These are phyloP conservation scores for Macrotrachela quadricornifera DNA, from an alignment of 1,140 invertebrate species.

Conservation along the genomic window DNA sequence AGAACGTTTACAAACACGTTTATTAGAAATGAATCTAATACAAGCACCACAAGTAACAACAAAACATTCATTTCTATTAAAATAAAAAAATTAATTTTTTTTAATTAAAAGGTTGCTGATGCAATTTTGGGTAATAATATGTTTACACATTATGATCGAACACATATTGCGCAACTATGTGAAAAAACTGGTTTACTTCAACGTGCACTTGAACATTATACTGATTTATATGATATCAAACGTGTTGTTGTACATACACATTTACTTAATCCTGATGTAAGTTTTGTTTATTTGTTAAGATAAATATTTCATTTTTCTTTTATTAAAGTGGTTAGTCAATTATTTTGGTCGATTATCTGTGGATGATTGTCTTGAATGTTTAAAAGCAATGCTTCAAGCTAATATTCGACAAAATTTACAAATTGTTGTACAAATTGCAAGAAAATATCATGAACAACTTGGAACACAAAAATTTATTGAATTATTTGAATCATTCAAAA, in stretches of 20 bases:
- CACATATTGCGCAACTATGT: constrained; percentile 90
- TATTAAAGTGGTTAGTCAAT: constrained; percentile 90
- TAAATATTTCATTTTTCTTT: too few relatives aligned
- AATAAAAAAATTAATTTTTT: too few relatives aligned
- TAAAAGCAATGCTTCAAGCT: constrained; percentile 90
- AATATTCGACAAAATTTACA: constrained; percentile 96
- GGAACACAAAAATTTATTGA: constrained; percentile 88
- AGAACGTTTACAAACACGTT: constrained; percentile 76
- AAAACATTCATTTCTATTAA: too few relatives aligned
- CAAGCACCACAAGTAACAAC: constrained; percentile 87
- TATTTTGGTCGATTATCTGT: constrained; percentile 95
- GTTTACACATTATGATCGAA: constrained; percentile 95
- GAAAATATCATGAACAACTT: constrained; percentile 96
- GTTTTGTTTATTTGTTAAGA: too few relatives aligned
- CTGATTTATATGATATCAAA: constrained; percentile 94
- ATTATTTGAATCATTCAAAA: constrained; percentile 96
- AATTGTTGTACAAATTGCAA: constrained; percentile 53
- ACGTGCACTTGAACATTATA: constrained; percentile 45
- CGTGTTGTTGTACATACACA: constrained; percentile 94
- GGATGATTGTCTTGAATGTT: constrained; percentile 90
- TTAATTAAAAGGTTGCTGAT: too few relatives aligned
- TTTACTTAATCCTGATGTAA: constrained; percentile 65
- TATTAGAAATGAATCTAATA: constrained; percentile 96
- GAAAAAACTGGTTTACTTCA: constrained; percentile 93
- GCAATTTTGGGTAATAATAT: constrained; percentile 96